These are phyloP conservation scores for Mylabris phalerata DNA, from an alignment of 1,140 invertebrate genomes.

Conservation along the genomic window DNA sequence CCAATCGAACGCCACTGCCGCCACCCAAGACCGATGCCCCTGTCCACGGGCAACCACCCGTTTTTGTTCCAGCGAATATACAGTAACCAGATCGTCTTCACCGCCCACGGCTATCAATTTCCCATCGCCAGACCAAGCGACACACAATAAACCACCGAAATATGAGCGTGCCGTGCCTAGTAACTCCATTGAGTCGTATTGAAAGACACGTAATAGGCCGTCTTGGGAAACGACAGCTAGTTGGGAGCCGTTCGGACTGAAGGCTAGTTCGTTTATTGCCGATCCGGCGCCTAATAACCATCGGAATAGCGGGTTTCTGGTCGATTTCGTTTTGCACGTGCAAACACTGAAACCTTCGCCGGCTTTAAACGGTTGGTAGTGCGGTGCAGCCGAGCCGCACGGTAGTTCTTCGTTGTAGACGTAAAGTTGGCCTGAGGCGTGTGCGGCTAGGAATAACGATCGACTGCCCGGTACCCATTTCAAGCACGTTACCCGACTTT, in stretches of 20 bases:
- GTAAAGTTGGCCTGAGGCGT: slow-evolving; percentile 95
- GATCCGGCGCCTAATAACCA: slow-evolving; percentile 46
- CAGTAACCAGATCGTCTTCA: slow-evolving; percentile 96
- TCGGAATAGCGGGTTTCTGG: slow-evolving; percentile 86
- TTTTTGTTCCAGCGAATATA: slow-evolving; percentile 92
- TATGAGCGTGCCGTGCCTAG: slow-evolving; percentile 87
- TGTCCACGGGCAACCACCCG: slow-evolving; percentile 92
- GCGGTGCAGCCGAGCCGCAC: slow-evolving; percentile 74
- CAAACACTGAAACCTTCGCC: slow-evolving; percentile 91
- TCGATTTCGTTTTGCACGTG: slow-evolving; percentile 94
- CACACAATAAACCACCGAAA: slow-evolving; percentile 92
- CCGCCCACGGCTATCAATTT: slow-evolving; percentile 94
- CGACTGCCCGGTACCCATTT: slow-evolving; percentile 92
- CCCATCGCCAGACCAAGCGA: slow-evolving; percentile 97
- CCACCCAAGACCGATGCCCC: slow-evolving; percentile 94
- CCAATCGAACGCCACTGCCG: slow-evolving; percentile 92
- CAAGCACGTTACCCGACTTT: slow-evolving; percentile 97
- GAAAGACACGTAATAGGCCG: slow-evolving; percentile 93
- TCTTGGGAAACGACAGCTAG: slow-evolving; percentile 93
- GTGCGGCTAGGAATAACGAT: slow-evolving; percentile 89
- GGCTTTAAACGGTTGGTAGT: slow-evolving; percentile 93
- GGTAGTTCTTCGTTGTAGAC: slow-evolving; percentile 94
- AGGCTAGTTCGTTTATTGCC: slow-evolving; percentile 94
- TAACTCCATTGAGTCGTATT: slow-evolving; percentile 95
- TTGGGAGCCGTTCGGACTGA: slow-evolving; percentile 90